Conservation (phyloP, 92 coral and sea anemone genomes). For the Siderastrea siderea region DNA sequence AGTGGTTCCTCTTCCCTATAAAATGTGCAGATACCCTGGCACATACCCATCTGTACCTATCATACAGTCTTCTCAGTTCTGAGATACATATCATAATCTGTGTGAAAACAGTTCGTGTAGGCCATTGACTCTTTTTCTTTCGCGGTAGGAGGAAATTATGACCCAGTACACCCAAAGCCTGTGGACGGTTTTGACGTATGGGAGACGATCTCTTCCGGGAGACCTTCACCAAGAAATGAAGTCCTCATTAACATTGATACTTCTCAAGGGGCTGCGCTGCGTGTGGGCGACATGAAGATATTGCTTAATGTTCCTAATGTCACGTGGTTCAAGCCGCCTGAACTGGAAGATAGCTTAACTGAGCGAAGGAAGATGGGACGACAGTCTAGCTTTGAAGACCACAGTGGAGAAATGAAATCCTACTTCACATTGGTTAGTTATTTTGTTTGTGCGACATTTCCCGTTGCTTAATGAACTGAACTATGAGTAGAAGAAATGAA, state of each 20-base stretch:
- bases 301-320: conserved; percentile 62
- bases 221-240: conserved; percentile 84
- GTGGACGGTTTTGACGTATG: conserved; percentile 80
- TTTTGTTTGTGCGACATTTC: neutral
- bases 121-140: neutral
- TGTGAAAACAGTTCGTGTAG: too few relatives aligned
- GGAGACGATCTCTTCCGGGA: conserved; percentile 72
- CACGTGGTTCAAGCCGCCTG: conserved; percentile 77
- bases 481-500: too few relatives aligned
- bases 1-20: too few relatives aligned
- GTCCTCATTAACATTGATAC: conserved; percentile 66
- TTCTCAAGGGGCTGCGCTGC: conserved; percentile 57
- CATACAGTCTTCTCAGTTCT: too few relatives aligned
- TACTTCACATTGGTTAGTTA: neutral
- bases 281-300: conserved; percentile 73
- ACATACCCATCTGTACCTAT: too few relatives aligned
- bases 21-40: too few relatives aligned
- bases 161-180: conserved; percentile 30
- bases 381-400: neutral
- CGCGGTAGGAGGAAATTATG: conserved; percentile 22
- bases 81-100: too few relatives aligned
- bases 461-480: too few relatives aligned
- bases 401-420: neutral
- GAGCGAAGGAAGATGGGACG: neutral
- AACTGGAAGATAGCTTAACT: conserved; percentile 18